These are phyloP conservation scores for Moxostoma hubbsi DNA, from an alignment of 2,797 vertebrate species.

Conservation along the genomic window DNA sequence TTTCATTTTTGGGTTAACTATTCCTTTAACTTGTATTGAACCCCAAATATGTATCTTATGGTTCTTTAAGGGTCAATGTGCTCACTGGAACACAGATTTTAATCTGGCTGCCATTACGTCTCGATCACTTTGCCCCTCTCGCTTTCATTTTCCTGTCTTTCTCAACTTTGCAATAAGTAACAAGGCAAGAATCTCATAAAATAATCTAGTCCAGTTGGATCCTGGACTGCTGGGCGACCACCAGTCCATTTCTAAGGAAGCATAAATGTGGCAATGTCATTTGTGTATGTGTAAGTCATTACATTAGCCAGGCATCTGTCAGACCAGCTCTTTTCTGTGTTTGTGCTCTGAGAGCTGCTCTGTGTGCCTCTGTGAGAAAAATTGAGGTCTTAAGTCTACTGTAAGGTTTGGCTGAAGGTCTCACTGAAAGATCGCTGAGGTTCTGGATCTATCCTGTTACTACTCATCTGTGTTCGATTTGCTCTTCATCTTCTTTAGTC, in stretches of 20 bases:
- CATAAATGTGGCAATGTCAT: conserved; percentile 1
- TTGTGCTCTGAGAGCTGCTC: conserved; percentile 2
- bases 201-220: too few species aligned
- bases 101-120: too few species aligned
- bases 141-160: too few species aligned
- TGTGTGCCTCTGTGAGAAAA: conserved; percentile 3
- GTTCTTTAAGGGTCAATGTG: too few species aligned
- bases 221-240: not conserved
- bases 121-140: too few species aligned
- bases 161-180: too few species aligned
- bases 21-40: too few species aligned
- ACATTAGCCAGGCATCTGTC: not conserved
- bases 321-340: conserved; percentile 5
- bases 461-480: conserved; percentile 3
- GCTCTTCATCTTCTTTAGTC: not conserved
- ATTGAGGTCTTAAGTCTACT: not conserved
- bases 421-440: not conserved
- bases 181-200: too few species aligned
- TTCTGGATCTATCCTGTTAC: conserved; percentile 4
- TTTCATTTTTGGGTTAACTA: too few species aligned
- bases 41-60: too few species aligned
- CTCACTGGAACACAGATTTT: too few species aligned
- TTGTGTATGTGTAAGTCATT: conserved; percentile 29
- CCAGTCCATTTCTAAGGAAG: conserved; percentile 35
- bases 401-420: conserved; percentile 27